Evolutionary conservation across 2,113 vertebrate genomes (phyloP).

Genomic region (Craseonycteris thonglongyai): DNA sequence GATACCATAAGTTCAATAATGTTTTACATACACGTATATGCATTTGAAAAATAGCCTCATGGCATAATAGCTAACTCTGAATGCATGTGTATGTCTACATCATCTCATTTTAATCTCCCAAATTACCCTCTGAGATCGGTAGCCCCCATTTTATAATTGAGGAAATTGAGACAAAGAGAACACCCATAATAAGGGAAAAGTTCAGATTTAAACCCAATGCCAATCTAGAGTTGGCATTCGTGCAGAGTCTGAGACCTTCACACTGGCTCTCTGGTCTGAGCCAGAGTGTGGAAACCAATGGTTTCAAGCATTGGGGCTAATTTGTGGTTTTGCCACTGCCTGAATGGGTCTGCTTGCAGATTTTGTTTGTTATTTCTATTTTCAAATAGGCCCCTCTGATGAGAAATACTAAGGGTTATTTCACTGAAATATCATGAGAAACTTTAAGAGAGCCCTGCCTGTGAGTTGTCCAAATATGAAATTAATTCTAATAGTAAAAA

Average conservation of each 20-base stretch:
- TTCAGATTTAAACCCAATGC: neutral
- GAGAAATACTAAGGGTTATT: neutral
- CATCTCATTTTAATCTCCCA: neutral
- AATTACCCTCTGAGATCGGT: neutral
- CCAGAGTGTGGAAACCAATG: neutral
- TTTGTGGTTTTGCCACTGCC: neutral
- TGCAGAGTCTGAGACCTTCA: neutral
- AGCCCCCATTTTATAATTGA: neutral
- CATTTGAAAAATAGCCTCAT: neutral
- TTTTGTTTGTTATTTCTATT: neutral
- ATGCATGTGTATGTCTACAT: neutral
- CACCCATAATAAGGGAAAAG: neutral
- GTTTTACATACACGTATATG: neutral
- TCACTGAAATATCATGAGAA: neutral
- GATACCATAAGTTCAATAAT: neutral
- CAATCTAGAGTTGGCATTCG: neutral
- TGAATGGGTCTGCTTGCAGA: neutral
- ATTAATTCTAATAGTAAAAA: conserved; percentile 17
- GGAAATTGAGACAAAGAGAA: neutral
- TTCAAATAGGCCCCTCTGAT: neutral
- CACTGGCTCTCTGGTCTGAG: neutral
- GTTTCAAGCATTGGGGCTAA: neutral
- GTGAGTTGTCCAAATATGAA: neutral
- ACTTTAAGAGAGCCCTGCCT: neutral
- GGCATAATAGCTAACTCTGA: neutral